These are phyloP conservation scores for Carassius carassius DNA, from an alignment of 2,113 vertebrate genomes.

Conservation along the genomic window DNA sequence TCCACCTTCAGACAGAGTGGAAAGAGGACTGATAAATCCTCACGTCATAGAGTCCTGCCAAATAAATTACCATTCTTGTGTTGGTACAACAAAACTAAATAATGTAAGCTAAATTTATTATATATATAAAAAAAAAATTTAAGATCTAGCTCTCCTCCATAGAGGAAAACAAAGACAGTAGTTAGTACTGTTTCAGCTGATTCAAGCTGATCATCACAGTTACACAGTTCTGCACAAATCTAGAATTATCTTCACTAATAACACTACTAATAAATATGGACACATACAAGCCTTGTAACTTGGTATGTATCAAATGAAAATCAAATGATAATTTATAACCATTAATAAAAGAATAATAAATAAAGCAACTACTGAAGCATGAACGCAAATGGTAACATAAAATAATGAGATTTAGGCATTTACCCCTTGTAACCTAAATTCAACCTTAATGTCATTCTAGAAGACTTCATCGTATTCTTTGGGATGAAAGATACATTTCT, in stretches of 20 bases:
- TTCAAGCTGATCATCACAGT: background rate
- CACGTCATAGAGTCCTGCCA: background rate
- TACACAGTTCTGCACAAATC: background rate
- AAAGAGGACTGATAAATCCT: background rate
- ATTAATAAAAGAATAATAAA: background rate
- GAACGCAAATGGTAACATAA: background rate
- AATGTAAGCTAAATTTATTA: too few species aligned
- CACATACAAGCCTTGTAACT: background rate
- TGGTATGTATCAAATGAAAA: background rate
- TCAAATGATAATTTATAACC: background rate
- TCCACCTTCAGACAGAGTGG: background rate
- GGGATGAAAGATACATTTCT: background rate
- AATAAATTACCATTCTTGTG: background rate
- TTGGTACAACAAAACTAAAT: background rate
- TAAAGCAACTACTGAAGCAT: constrained; percentile 2
- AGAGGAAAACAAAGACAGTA: constrained; percentile 31
- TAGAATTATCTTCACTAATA: background rate
- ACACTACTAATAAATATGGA: background rate
- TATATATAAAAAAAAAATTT: background rate
- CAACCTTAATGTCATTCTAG: background rate
- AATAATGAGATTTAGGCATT: too few species aligned
- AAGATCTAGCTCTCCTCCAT: constrained; percentile 27
- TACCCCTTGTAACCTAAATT: too few species aligned
- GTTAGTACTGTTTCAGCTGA: constrained; percentile 23
- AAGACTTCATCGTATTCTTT: constrained; percentile 20